Conservation (phyloP, 2,797 vertebrate species). For the Pantherophis alleghaniensis region DNA sequence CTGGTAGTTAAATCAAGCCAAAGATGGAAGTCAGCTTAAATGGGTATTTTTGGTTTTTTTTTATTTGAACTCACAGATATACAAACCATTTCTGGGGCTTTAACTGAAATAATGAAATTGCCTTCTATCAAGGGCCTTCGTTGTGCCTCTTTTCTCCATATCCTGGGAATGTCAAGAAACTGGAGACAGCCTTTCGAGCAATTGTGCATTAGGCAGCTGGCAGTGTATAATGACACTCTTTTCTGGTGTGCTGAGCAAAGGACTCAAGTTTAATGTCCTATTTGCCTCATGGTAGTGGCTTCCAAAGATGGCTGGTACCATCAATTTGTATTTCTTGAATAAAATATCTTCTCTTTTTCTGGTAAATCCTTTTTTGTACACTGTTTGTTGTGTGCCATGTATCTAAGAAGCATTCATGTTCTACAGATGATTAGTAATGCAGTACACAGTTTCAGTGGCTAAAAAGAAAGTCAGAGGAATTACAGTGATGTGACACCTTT, state of each 20-base stretch:
- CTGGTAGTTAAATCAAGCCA: slow-evolving; percentile 35
- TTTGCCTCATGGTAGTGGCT: slow-evolving; percentile 70
- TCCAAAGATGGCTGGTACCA: slow-evolving; percentile 74
- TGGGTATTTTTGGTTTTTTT: not conserved
- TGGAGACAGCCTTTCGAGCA: slow-evolving; percentile 55
- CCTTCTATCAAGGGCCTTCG: slow-evolving; percentile 50
- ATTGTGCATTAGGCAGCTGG: slow-evolving; percentile 23
- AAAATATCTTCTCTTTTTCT: slow-evolving; percentile 70
- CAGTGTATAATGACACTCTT: slow-evolving; percentile 38
- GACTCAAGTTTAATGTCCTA: slow-evolving; percentile 52
- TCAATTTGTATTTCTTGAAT: slow-evolving; percentile 74
- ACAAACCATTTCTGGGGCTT: slow-evolving; percentile 46
- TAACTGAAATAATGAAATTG: slow-evolving; percentile 50
- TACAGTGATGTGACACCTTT: not conserved
- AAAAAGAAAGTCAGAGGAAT: not conserved
- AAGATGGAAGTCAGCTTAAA: slow-evolving; percentile 47
- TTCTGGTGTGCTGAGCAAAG: slow-evolving; percentile 51
- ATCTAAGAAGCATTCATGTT: not conserved
- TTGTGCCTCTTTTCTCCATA: slow-evolving; percentile 64
- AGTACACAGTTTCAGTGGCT: not conserved
- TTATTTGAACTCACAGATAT: slow-evolving; percentile 18
- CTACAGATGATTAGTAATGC: not conserved
- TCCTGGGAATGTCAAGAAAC: slow-evolving; percentile 64
- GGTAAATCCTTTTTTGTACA: slow-evolving; percentile 46
- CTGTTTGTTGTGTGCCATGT: slow-evolving; percentile 21